These are phyloP conservation scores for Pocillopora damicornis DNA, from an alignment of 64 coral and sea anemone genomes.

Conservation along the genomic window DNA sequence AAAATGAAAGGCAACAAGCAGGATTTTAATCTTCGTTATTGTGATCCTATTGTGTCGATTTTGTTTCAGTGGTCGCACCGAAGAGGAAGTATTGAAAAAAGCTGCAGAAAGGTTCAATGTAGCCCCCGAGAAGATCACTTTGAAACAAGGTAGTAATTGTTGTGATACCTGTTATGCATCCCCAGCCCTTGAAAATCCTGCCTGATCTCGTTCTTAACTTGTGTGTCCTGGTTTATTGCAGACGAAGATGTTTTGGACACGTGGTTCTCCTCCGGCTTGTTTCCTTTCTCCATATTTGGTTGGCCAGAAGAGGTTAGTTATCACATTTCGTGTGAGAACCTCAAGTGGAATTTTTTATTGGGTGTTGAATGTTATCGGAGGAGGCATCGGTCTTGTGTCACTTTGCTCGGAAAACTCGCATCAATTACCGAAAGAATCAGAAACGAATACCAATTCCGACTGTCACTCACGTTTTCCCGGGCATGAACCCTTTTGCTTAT, in stretches of 20 bases:
- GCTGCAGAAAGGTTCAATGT: conserved; percentile 91
- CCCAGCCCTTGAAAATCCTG: background rate
- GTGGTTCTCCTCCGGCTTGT: conserved; percentile 96
- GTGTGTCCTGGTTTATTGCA: conserved; percentile 12
- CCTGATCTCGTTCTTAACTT: background rate
- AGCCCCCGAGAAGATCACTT: conserved; percentile 68
- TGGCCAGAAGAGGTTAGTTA: conserved; percentile 93
- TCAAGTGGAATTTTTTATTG: too few relatives aligned
- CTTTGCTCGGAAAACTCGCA: too few relatives aligned
- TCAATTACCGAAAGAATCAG: too few relatives aligned
- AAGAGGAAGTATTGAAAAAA: conserved; percentile 82
- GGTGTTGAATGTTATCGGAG: too few relatives aligned
- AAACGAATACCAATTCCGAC: too few relatives aligned
- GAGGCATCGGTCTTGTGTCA: too few relatives aligned
- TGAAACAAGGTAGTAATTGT: conserved; percentile 69
- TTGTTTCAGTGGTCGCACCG: conserved; percentile 68
- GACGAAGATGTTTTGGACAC: conserved; percentile 98
- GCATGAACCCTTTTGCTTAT: too few relatives aligned
- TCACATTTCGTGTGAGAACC: background rate
- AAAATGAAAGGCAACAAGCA: background rate
- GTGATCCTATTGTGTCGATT: background rate
- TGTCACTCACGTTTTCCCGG: too few relatives aligned
- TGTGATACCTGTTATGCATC: background rate
- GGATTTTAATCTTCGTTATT: background rate
- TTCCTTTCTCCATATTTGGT: conserved; percentile 97